Base-by-base conservation (phyloP, 2,797 vertebrate genomes). In the Cichlasoma orientale region DNA sequence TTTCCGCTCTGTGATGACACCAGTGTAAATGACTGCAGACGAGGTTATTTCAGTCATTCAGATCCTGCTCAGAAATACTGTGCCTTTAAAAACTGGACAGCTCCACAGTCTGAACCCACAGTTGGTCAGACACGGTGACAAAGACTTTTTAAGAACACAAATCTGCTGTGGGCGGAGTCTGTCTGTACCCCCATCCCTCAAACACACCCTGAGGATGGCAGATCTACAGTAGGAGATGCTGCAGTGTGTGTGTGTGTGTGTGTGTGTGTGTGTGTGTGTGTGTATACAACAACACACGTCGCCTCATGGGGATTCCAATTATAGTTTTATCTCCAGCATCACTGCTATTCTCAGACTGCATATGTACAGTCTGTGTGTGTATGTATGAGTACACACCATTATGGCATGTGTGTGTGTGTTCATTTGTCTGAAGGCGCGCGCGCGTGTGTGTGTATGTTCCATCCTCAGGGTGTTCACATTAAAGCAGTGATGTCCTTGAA, bases 401-500 rank as follows among this genome's bases (percentile, higher is more conserved):
- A 21, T 23, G n/a, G 2, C 14, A 1, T 68, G n/a, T 38, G 25
- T 79, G 44, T 47, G 41, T 44, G 14, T 19, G 21, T n/a, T n/a
- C n/a, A n/a, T n/a, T n/a, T 19, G 36, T 57, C 31, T 44, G 14
- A 13, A 14, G 33, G 63, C 23, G 9, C 47, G 23, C 31, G 38
- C 36, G 41, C 36, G 11, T 16, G 21, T 47, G 59, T 36, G 61
- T 69, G 4, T 10, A 6, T 19, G 36, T 54, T 63, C 50, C 74
- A 55, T 84, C 83, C 86, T 82, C 80, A 78, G 78, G 88, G 79
- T 82, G 79, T 80, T 73, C 79, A 79, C 41, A 91, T 92, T 91
- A 92, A 92, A 87, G 84, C 88, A 82, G 84, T 53, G 73, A 88
- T 84, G 90, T 88, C 92, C 90, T 92, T 92, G 87, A 92, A 91